Evolutionary conservation across 1,140 invertebrate genomes (phyloP), one percentile per base, ranked within the genome.

Genomic region (Lepidurus arcticus): DNA sequence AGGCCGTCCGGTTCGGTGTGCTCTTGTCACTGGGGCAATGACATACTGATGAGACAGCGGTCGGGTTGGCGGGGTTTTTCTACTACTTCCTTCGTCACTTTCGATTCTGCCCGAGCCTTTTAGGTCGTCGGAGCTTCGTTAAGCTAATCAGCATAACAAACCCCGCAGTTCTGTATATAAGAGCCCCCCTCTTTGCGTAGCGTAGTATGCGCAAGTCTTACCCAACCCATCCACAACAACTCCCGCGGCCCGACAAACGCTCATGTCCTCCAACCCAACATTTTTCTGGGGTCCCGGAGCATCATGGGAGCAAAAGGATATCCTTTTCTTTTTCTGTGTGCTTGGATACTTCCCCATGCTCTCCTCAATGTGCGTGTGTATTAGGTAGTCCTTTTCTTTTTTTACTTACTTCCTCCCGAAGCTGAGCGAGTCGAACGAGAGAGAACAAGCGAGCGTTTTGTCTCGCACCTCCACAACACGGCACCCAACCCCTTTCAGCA

Each of bases 91-190:
- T 65, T 65, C 53, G n/a, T 65, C 53, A 65, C 53, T 65, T 21
- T 65, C 53, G 53, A 65, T 65, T 65, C 53, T 65, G 53, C 53
- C 53, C 53, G 53, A 65, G 53, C 53, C 53, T 65, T 65, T 65
- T 65, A 65, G 53, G 53, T 65, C 53, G 53, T 21, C 53, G 16
- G 53, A 65, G 53, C 53, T 65, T 65, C 53, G 53, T 65, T 65
- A 65, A 65, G 53, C 53, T 65, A 65, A 65, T 65, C 53, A 65
- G 53, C 53, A 65, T 65, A 65, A 65, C 53, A 65, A 65, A 65
- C n/a, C 53, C 53, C 53, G 53, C 53, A 65, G 53, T 65, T 21
- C 53, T 65, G 16, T 65, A 65, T 65, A 65, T 65, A 65, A 65
- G 53, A 65, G 53, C n/a, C 53, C 53, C 53, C 21, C 53, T 16